phyloP scores from a whole-genome alignment of 2,797 vertebrate species.

The Chanos chanos region DNA sequence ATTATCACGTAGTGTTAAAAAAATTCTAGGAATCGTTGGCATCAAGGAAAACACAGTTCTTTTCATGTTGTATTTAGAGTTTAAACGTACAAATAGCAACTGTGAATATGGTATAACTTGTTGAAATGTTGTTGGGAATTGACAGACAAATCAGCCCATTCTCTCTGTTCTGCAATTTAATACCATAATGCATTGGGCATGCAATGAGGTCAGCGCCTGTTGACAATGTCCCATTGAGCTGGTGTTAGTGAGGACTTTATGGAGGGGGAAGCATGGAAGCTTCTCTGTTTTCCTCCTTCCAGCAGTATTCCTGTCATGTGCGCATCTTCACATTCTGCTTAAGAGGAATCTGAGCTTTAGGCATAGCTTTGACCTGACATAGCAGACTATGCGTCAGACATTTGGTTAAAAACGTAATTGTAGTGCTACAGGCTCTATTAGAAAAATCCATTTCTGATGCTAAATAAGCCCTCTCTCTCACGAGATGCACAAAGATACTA shows the following conservation, averaged over 20 bases:
- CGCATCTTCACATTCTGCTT: slow-evolving; percentile 24
- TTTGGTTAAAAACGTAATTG: too few relatives aligned
- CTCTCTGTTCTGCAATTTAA: slow-evolving; percentile 53
- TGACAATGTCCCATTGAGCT: slow-evolving; percentile 64
- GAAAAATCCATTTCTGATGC: too few relatives aligned
- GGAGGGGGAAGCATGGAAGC: slow-evolving; percentile 45
- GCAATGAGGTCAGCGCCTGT: slow-evolving; percentile 62
- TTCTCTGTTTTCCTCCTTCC: slow-evolving; percentile 56
- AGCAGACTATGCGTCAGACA: too few relatives aligned
- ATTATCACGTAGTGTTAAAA: too few relatives aligned
- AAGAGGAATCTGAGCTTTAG: slow-evolving; percentile 23
- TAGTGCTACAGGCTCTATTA: too few relatives aligned
- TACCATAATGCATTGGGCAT: slow-evolving; percentile 56
- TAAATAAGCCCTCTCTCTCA: too few relatives aligned
- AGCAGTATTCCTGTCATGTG: slow-evolving; percentile 20
- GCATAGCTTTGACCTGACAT: slow-evolving; percentile 1
- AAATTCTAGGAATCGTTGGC: too few relatives aligned
- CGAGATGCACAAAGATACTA: too few relatives aligned
- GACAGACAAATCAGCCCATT: slow-evolving; percentile 48
- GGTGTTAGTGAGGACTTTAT: slow-evolving; percentile 67
- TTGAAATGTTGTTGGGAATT: slow-evolving; percentile 39
- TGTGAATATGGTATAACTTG: too few relatives aligned
- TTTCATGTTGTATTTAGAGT: too few relatives aligned
- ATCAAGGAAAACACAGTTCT: too few relatives aligned
- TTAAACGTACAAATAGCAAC: too few relatives aligned